Conservation (phyloP, 2,113 vertebrate genomes). For the Stegostoma tigrinum region DNA sequence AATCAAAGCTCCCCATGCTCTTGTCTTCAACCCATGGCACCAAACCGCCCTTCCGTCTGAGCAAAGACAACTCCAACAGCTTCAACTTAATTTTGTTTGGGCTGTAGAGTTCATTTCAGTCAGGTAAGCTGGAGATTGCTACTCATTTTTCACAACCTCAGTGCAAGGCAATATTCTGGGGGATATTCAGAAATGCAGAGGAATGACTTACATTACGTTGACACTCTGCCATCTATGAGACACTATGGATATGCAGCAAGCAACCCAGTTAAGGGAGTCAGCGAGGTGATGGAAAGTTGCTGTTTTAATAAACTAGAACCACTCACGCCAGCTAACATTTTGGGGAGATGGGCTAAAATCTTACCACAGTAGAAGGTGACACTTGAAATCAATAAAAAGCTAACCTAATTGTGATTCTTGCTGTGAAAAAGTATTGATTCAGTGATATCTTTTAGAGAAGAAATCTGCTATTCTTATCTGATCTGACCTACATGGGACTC, state of each 20-base stretch:
- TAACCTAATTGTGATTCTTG: no score
- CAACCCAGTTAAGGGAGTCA: not conserved
- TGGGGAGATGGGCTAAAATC: no score
- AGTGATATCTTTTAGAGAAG: no score
- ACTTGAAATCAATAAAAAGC: no score
- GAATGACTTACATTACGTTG: not conserved
- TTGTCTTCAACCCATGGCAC: not conserved
- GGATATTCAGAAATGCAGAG: not conserved
- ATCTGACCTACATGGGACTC: no score
- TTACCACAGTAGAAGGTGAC: no score
- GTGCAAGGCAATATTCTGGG: not conserved
- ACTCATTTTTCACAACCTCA: not conserved
- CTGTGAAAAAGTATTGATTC: no score
- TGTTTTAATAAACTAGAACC: no score
- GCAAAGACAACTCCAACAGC: not conserved
- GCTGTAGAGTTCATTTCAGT: not conserved
- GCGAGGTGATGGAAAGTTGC: no score
- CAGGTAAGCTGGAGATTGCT: not conserved
- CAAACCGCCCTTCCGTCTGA: not conserved
- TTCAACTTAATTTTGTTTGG: not conserved
- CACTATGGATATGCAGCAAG: not conserved
- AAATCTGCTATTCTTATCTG: no score
- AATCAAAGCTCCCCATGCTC: not conserved
- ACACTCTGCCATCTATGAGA: not conserved
- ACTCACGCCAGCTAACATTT: no score